These are phyloP conservation scores for Malurus elegans DNA, from an alignment of 2,113 vertebrate genomes.

Conservation along the genomic window DNA sequence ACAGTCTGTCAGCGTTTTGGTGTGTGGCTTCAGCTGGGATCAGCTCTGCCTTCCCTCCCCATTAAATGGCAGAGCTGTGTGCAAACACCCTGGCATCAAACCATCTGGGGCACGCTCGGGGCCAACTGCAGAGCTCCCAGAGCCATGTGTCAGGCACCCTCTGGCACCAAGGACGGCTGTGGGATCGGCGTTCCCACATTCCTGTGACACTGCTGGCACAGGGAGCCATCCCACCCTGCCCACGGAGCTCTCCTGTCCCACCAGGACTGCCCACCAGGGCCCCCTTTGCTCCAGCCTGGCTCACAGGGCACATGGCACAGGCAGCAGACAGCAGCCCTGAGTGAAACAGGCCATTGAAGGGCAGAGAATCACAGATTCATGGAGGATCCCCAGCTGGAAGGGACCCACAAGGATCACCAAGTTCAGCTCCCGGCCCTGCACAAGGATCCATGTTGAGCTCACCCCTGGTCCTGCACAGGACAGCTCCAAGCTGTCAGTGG, in stretches of 20 bases:
- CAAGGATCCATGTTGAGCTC: not conserved
- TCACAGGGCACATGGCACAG: not conserved
- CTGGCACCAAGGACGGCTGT: not conserved
- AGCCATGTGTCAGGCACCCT: conserved; percentile 7
- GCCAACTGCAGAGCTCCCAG: conserved; percentile 41
- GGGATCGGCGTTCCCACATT: not conserved
- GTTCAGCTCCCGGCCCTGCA: not conserved
- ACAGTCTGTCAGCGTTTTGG: conserved; percentile 55
- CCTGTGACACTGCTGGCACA: rapidly evolving
- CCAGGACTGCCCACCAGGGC: not conserved
- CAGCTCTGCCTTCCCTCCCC: conserved; percentile 47
- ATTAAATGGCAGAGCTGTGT: conserved; percentile 63
- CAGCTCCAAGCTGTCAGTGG: not conserved
- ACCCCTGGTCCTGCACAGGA: not conserved
- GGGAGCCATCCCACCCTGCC: not conserved
- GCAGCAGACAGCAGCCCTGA: not conserved
- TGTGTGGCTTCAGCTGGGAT: conserved; percentile 58
- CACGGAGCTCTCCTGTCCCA: not conserved
- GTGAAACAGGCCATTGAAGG: not conserved
- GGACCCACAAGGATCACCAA: not conserved
- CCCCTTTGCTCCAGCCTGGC: not conserved
- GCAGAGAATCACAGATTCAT: no score
- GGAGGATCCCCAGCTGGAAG: not conserved
- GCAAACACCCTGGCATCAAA: conserved; percentile 54
- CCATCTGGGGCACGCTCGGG: conserved; percentile 42